phyloP scores from a whole-genome alignment of 2,113 vertebrate genomes.

The Macrotus californicus region DNA sequence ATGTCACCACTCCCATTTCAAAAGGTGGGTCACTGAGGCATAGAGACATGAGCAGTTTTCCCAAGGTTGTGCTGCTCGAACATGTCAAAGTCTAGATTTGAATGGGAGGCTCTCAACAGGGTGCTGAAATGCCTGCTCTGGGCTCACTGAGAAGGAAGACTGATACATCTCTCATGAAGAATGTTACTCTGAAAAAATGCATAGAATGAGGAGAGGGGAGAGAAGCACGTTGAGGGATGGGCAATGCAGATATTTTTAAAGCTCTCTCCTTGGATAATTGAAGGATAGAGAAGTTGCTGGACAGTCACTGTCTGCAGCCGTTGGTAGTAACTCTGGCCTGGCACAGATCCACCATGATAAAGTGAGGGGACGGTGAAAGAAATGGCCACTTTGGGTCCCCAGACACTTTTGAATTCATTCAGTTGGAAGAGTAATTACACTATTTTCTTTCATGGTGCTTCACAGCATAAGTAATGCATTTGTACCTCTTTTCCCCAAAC shows the following conservation, averaged over 20 bases:
- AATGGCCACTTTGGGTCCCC: background rate
- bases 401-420: background rate
- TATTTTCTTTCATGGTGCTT: background rate
- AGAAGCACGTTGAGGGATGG: background rate
- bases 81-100: background rate
- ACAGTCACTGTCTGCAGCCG: background rate
- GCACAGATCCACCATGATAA: background rate
- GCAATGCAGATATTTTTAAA: background rate
- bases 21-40: background rate
- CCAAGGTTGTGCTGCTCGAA: background rate
- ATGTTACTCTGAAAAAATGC: background rate
- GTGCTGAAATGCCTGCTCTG: background rate
- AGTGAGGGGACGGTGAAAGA: background rate
- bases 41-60: background rate
- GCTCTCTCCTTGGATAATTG: background rate
- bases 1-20: too few species aligned
- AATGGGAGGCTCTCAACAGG: background rate
- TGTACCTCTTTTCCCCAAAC: background rate
- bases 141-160: background rate
- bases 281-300: background rate
- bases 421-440: background rate
- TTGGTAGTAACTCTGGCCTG: background rate
- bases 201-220: background rate
- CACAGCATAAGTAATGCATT: background rate
- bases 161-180: background rate